Percentiles rank a stretch among this genome's conserved stretches.
Conservation (phyloP, 1,140 invertebrate genomes). For the Rhyzopertha dominica region DNA sequence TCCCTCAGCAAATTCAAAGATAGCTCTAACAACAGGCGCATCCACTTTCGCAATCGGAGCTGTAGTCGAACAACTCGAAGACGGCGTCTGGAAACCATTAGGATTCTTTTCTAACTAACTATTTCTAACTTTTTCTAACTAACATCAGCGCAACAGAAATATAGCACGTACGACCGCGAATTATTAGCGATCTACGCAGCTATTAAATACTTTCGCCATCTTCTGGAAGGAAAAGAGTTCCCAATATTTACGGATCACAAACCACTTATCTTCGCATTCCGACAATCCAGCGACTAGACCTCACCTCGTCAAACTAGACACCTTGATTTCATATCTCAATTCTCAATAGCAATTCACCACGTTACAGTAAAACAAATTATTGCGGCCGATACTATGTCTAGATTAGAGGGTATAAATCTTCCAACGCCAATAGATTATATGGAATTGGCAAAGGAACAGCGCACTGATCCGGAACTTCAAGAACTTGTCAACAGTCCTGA, state of each 20-base stretch:
- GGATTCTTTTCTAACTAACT: conserved; percentile 25
- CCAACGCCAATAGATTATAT: conserved; percentile 32
- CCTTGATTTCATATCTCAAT: conserved; percentile 33
- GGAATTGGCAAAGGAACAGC: conserved; percentile 3
- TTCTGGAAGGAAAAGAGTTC: conserved; percentile 30
- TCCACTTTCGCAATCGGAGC: conserved; percentile 31
- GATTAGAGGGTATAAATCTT: conserved; percentile 23
- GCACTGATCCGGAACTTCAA: conserved; percentile 10
- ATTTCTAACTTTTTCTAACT: too few relatives aligned
- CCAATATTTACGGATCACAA: conserved; percentile 43
- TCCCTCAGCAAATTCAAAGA: conserved; percentile 22
- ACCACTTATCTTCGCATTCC: conserved; percentile 36
- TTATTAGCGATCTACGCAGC: conserved; percentile 46
- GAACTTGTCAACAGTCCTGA: background rate
- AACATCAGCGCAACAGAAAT: conserved; percentile 35
- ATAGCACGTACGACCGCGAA: conserved; percentile 46
- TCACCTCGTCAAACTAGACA: conserved; percentile 29
- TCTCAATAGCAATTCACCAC: conserved; percentile 30
- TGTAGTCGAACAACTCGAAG: conserved; percentile 29
- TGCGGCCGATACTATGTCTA: conserved; percentile 31
- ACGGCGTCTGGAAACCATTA: conserved; percentile 16
- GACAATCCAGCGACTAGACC: conserved; percentile 24
- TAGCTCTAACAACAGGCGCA: conserved; percentile 30
- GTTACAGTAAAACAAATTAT: conserved; percentile 33
- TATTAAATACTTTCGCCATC: conserved; percentile 31